Evolutionary conservation across 2,888 invertebrate genomes (phyloP), one percentile per base, ranked within the genome.

Genomic region (Tyria jacobaeae): DNA sequence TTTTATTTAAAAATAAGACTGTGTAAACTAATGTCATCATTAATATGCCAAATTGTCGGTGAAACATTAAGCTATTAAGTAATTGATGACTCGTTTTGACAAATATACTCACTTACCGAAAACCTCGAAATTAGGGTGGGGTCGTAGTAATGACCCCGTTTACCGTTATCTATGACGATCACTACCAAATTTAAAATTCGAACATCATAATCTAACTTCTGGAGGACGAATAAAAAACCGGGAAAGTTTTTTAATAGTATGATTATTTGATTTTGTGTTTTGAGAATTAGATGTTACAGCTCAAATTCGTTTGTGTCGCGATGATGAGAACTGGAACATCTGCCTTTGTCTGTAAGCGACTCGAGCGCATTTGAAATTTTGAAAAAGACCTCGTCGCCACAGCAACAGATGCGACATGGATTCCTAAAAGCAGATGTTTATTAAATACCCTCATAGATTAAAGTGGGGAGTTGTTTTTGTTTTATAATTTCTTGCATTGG

Each of bases 341-440:
- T 94, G 94, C 92, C 89, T 84, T 79, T 81, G 83, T 73, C 80
- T 83, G 82, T 83, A 83, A 88, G 85, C 87, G 84, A 83, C 89
- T 89, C 90, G 85, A 86, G 90, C 89, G 89, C 89, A 89, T 92
- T 91, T 85, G 85, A 88, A 91, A 92, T 88, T 91, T 91, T 82
- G 84, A 88, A 92, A 91, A 91, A 90, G 89, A 85, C 82, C 82
- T 81, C 84, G 81, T 82, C 83, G 82, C 84, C 83, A 80, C 79
- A 79, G 83, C 80, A 91, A 92, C 94, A 94, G 93, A 94, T 94
- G 94, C 90, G 90, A 89, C 91, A 89, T 90, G 91, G 92, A 93
- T 91, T 92, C 91, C 87, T 86, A 80, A 83, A 88, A 89, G 92
- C 94, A 94, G 92, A 89, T 94, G 94, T 91, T 91, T 88, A 89